Conservation (phyloP, 2,888 invertebrate species). For the Lamellibrachia columna region DNA sequence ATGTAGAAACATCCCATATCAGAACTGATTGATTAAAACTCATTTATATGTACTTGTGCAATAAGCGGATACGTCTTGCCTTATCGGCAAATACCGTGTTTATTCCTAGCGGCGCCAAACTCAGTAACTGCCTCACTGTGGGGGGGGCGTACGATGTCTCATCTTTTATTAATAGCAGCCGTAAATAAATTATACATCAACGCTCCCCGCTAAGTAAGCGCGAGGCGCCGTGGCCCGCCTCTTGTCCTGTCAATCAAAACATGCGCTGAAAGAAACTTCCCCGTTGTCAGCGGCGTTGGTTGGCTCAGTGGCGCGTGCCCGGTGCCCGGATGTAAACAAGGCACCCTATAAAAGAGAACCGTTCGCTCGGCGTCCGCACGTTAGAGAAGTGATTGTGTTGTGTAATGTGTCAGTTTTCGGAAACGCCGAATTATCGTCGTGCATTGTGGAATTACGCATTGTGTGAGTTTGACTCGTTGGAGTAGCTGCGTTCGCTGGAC, state of each 20-base stretch:
- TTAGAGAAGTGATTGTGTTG: neutral
- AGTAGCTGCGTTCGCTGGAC: neutral
- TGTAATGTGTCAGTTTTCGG: neutral
- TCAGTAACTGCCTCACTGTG: neutral
- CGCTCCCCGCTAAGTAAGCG: neutral
- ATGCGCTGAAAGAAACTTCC: neutral
- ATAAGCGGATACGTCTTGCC: neutral
- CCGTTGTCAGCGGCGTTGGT: neutral
- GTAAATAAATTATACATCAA: neutral
- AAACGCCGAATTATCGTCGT: neutral
- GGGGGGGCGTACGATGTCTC: neutral
- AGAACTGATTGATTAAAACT: slow-evolving; percentile 5
- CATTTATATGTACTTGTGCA: neutral
- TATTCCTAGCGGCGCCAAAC: slow-evolving; percentile 3
- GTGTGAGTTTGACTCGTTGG: slow-evolving; percentile 10
- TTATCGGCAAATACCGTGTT: neutral
- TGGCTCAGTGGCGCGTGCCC: slow-evolving; percentile 16
- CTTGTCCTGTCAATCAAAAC: neutral
- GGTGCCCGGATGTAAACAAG: slow-evolving; percentile 12
- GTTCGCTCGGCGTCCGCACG: neutral
- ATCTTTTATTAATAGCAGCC: neutral
- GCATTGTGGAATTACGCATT: neutral
- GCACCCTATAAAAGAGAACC: neutral
- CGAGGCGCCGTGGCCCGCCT: neutral
- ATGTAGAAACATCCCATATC: neutral